phyloP scores from a whole-genome alignment of 2,113 vertebrate species.

The Dolichallabes microphthalmus region DNA sequence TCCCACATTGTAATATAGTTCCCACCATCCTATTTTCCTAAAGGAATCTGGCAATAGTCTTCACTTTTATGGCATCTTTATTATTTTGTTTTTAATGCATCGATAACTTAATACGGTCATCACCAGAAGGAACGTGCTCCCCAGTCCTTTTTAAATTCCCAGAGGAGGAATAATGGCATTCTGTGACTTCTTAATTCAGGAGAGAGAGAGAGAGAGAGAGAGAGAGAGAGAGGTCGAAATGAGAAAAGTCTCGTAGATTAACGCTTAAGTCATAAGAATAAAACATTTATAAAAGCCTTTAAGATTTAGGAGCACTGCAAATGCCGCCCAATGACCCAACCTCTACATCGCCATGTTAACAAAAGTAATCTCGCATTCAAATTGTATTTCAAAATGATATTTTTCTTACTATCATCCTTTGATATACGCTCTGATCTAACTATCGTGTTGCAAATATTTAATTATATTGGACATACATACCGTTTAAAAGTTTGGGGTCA shows the following conservation, averaged over 20 bases:
- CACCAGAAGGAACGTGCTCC: slow-evolving; percentile 24
- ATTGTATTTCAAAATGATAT: no score
- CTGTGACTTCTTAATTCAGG: slow-evolving; percentile 66
- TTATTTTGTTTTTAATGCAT: slow-evolving; percentile 28
- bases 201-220: slow-evolving; percentile 53
- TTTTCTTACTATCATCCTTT: not conserved
- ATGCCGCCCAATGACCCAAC: no score
- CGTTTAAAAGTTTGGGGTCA: no score
- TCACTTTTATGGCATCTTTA: not conserved
- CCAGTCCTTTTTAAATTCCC: slow-evolving; percentile 54
- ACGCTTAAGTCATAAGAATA: not conserved
- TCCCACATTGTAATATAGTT: not conserved
- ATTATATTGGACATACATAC: not conserved
- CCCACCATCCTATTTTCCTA: not conserved
- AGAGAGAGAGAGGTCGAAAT: slow-evolving; percentile 53
- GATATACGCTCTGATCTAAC: not conserved
- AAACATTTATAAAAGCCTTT: not conserved
- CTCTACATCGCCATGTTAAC: no score
- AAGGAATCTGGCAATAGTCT: not conserved
- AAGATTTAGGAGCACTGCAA: no score
- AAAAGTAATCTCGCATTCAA: no score
- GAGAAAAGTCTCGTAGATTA: not conserved
- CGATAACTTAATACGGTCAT: slow-evolving; percentile 39
- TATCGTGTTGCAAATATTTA: not conserved
- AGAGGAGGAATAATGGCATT: slow-evolving; percentile 64